Base-by-base conservation (phyloP, 2,888 invertebrate species). In the Diarsia mendica region DNA sequence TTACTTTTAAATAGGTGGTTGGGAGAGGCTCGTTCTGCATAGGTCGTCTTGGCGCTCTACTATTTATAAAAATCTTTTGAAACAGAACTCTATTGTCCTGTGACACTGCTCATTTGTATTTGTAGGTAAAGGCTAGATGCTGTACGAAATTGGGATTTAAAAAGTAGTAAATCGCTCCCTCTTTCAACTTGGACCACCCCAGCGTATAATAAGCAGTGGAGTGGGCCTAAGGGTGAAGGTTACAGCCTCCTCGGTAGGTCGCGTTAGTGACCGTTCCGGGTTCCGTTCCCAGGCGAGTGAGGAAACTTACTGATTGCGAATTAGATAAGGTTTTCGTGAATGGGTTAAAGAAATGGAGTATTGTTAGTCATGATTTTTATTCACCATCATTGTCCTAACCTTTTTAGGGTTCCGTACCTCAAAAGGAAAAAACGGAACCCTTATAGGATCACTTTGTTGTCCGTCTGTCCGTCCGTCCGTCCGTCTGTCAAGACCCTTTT, bases 141-240 rank as follows among this genome's bases (percentile, higher is more conserved):
- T 39, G 39, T 51, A 51, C 9, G 20, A 20, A 9, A 20, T 3
- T 20, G 3, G 1, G 18, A 18, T 53, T n/a, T n/a, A 11, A 55
- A 6, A 23, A 55, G 58, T 58, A 23, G 15, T 15, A 15, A 61
- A 53, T 2, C 83, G 81, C 78, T 74, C 2, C 0, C 55, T 55
- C 65, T 58, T 23, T 2, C 67, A 0, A 15, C 53, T 66, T 77
- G 18, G 0, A 53, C 65, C 58, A 51, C 6, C 0, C 6, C n/a
- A 3, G 46, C 49, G 48, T 70, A 77, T 85, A 87, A 88, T 88
- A 87, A 83, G 82, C 77, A 82, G 75, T 82, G 66, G 82, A 85
- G 88, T 83, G 88, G 83, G 79, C 28, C 53, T 61, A 72, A 76
- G 87, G 78, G 78, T 80, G 85, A 85, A 85, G 79, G 87, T 63